Base-by-base conservation (phyloP, 2,113 vertebrate species). In the Myrmecobius fasciatus region DNA sequence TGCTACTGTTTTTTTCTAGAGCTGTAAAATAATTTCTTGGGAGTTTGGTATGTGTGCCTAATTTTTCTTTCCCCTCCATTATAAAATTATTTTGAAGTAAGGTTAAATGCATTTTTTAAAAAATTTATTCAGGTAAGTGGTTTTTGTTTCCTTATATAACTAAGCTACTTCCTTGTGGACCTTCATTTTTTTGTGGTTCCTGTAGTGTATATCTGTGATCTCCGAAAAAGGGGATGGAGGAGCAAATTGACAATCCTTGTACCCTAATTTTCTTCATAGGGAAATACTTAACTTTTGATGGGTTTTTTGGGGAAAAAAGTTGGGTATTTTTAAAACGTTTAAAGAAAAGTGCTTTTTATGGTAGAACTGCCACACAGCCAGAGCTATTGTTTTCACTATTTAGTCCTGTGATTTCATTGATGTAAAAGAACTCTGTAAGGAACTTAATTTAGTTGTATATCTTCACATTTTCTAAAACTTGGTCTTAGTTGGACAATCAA, bases 201-300 rank as follows among this genome's bases (percentile, higher is more conserved):
- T 24, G 4, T 94, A 14, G 46, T 96, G 25, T 56, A 43, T 22
- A 48, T 96, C 90, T 91, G 46, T 91, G 46, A 54, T 26, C 91
- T 95, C 89, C 60, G 89, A 93, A 52, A 96, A 90, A 75, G 88
- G 91, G 43, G 93, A 51, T 26, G 52, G 83, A 91, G 93, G 93
- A 96, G 51, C 94, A 52, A 94, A 5, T 91, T 96, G 67, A 94
- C 25, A n/a, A 43, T 83, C 90, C 96, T 51, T 91, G 4, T 43
- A 51, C 24, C 54, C 48, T 96, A 26, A 97, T 96, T 97, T 97
- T 97, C 93, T 83, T 43, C 14, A 83, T 43, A n/a, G 95, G 95
- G 95, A 97, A 96, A 92, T 93, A 31, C 94, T 96, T 95, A 95
- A 94, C 25, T 22, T 6, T 43, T 83, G 20, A 17, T 53, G 22